Percentiles rank a stretch among this genome's conserved stretches.
These are phyloP conservation scores for Hippoglossus hippoglossus DNA, from an alignment of 2,797 vertebrate species.

Conservation along the genomic window DNA sequence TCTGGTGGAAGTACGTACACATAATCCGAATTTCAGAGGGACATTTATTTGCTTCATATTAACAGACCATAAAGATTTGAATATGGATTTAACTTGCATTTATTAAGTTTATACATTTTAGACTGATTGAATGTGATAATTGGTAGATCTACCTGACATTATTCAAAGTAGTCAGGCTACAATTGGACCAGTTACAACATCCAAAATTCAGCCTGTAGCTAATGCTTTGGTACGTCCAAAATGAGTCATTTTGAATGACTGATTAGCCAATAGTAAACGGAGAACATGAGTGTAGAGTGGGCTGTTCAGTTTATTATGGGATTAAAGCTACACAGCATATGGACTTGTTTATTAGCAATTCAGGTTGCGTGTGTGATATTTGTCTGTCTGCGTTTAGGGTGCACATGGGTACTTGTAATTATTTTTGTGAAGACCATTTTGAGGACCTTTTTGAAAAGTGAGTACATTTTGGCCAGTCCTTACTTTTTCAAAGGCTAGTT, in stretches of 20 bases:
- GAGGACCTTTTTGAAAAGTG: no score
- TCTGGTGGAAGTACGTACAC: no score
- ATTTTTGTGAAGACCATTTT: no score
- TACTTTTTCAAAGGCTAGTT: no score
- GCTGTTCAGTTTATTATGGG: background rate
- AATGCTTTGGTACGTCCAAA: background rate
- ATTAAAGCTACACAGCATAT: conserved; percentile 15
- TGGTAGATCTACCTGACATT: background rate
- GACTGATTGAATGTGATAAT: background rate
- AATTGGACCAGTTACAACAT: background rate
- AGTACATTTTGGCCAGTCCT: no score
- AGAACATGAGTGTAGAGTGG: conserved; percentile 1
- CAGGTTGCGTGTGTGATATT: background rate
- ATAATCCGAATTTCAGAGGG: no score
- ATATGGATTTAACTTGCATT: background rate
- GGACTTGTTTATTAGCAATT: background rate
- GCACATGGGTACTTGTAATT: no score
- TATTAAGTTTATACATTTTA: no score
- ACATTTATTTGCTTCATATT: no score
- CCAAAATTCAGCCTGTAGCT: background rate
- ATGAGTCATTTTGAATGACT: background rate
- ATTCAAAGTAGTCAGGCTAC: background rate
- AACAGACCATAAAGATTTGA: background rate
- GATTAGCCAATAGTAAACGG: background rate
- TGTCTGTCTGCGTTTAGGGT: no score